Conservation (phyloP, 2,888 invertebrate genomes). For the Tanypteryx hageni region DNA sequence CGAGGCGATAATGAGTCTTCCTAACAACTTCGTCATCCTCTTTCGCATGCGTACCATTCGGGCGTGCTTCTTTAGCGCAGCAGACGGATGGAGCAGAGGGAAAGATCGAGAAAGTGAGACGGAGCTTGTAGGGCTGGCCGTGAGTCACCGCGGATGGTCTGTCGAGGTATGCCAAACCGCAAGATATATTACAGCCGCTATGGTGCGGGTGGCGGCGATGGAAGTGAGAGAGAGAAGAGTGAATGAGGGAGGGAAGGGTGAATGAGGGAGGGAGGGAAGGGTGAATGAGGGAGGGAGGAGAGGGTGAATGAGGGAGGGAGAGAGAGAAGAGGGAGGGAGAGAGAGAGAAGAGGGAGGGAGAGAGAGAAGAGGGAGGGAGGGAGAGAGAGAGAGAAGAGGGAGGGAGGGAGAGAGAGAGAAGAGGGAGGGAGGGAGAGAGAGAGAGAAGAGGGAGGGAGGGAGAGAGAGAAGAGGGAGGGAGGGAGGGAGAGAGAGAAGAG, state of each 20-base stretch:
- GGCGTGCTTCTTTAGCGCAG: neutral
- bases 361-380: neutral
- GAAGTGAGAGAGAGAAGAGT: neutral
- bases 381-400: neutral
- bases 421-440: neutral
- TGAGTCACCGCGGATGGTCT: slow-evolving; percentile 47
- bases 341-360: no score
- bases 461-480: no score
- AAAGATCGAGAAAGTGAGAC: neutral
- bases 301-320: neutral
- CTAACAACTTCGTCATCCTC: neutral
- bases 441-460: neutral
- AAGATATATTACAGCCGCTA: neutral
- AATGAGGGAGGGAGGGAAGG: neutral
- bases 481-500: neutral
- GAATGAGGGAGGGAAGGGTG: neutral
- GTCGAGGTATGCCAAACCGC: slow-evolving; percentile 46
- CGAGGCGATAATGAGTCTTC: neutral
- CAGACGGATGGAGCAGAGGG: neutral
- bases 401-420: no score
- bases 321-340: neutral
- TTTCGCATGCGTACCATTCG: neutral
- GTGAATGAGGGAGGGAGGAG: neutral
- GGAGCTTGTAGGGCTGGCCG: slow-evolving; percentile 16
- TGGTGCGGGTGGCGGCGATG: slow-evolving; percentile 4